Percentiles rank a stretch among this genome's conserved stretches.
phyloP scores from a whole-genome alignment of 2,888 invertebrate species.

The Biston stratarius region DNA sequence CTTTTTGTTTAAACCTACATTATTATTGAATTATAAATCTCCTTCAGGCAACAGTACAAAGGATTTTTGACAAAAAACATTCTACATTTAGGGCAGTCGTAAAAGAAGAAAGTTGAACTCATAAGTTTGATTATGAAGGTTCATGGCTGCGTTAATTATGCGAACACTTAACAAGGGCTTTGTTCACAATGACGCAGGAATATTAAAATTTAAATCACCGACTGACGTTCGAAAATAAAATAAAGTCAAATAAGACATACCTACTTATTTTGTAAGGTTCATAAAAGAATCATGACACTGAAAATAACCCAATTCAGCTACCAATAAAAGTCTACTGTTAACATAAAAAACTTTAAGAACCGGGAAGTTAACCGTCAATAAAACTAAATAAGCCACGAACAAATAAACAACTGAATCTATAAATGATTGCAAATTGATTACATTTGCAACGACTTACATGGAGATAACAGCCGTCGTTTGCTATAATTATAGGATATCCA shows the following conservation, averaged over 20 bases:
- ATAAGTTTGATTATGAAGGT: slow-evolving; percentile 14
- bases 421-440: not conserved
- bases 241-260: not conserved
- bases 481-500: slow-evolving; percentile 40
- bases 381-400: not conserved
- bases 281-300: not conserved
- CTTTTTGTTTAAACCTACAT: not conserved
- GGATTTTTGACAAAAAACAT: not conserved
- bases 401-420: not conserved
- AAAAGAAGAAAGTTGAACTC: slow-evolving; percentile 13
- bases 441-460: not conserved
- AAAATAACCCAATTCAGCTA: not conserved
- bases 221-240: not conserved
- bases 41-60: not conserved
- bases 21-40: not conserved
- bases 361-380: not conserved
- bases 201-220: slow-evolving; percentile 8
- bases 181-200: slow-evolving; percentile 13
- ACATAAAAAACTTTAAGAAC: not conserved
- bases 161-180: slow-evolving; percentile 21
- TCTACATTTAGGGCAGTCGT: not conserved
- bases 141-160: slow-evolving; percentile 23
- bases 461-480: slow-evolving; percentile 36
- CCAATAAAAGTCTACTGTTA: not conserved
- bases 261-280: not conserved